These are phyloP conservation scores for Myiopsitta monachus DNA, from an alignment of 2,113 vertebrate genomes.

Conservation along the genomic window DNA sequence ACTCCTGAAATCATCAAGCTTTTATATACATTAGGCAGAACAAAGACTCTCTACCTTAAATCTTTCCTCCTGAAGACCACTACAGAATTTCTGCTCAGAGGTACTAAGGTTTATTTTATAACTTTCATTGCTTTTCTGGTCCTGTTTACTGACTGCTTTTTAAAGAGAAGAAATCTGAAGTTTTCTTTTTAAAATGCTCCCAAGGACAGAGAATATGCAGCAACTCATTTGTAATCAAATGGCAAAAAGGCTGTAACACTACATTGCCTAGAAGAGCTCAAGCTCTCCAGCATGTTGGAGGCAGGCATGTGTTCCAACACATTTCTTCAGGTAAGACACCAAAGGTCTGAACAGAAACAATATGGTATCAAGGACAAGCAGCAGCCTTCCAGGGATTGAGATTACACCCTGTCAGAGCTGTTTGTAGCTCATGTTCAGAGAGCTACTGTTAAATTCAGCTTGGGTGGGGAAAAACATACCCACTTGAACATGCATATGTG, in stretches of 20 bases:
- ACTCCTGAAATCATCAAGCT: neutral
- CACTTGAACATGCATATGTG: neutral
- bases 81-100: neutral
- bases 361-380: neutral
- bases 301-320: neutral
- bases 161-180: neutral
- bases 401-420: rapidly evolving
- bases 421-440: neutral
- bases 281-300: neutral
- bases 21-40: neutral
- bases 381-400: neutral
- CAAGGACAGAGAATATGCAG: neutral
- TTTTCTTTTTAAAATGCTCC: neutral
- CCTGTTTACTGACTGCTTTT: neutral
- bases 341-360: neutral
- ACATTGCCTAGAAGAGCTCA: neutral
- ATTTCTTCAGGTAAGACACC: neutral
- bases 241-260: neutral
- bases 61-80: neutral
- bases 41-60: neutral
- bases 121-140: neutral
- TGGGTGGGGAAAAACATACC: neutral
- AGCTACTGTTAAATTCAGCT: neutral
- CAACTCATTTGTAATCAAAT: neutral
- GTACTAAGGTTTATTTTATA: neutral